A percentile compares a stretch with the other conserved stretches of the same genome.
Evolutionary conservation across 1,140 invertebrate species (phyloP).

Genomic region (Steinernema feltiae): DNA sequence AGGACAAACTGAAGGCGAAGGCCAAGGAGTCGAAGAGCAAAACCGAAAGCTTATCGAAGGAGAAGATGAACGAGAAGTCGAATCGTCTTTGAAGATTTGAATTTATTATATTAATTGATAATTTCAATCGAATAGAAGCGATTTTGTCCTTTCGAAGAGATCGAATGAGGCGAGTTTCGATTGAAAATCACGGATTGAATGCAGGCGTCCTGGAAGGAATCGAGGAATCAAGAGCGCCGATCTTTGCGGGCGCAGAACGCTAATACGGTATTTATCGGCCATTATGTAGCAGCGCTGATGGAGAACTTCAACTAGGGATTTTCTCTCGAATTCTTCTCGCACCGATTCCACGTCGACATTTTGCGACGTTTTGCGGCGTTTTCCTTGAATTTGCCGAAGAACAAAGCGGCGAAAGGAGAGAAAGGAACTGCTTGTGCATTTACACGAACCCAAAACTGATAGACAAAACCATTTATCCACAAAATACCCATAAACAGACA

Average conservation of each 20-base stretch:
- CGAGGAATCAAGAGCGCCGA: not conserved
- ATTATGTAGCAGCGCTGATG: not conserved
- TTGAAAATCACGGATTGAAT: not conserved
- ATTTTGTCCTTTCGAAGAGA: not conserved
- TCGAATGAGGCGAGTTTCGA: not conserved
- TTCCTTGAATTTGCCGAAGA: not conserved
- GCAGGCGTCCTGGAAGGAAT: not conserved
- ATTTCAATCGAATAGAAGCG: not conserved
- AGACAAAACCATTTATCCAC: not conserved
- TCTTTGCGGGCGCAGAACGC: not conserved
- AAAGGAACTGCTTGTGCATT: not conserved
- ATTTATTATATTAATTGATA: not conserved
- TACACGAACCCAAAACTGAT: too few relatives aligned
- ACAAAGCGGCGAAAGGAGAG: not conserved
- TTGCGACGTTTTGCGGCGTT: not conserved
- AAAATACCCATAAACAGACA: slow-evolving; percentile 2
- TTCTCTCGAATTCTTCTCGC: not conserved
- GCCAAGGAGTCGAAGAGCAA: not conserved
- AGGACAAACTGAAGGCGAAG: not conserved
- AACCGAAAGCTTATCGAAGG: not conserved
- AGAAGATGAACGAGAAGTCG: not conserved
- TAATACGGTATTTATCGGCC: not conserved
- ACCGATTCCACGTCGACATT: not conserved
- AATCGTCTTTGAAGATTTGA: not conserved
- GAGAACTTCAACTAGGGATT: not conserved